Conservation (phyloP, 2,888 invertebrate species). For the Notodonta ziczac region DNA sequence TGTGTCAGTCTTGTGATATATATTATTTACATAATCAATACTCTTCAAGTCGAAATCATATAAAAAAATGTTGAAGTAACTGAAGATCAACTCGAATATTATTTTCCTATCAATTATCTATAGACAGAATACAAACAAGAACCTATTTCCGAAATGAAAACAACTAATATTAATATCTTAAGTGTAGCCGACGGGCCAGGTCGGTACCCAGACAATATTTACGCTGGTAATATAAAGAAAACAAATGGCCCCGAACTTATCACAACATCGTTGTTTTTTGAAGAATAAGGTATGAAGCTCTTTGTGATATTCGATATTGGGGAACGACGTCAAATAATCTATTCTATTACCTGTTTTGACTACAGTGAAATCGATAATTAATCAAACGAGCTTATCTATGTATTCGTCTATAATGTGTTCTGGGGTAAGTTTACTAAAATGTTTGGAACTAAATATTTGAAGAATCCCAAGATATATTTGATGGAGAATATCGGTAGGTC, state of each 20-base stretch:
- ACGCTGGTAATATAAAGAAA: constrained; percentile 34
- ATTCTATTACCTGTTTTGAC: not conserved
- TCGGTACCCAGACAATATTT: constrained; percentile 26
- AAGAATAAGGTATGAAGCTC: constrained; percentile 28
- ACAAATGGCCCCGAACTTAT: constrained; percentile 39
- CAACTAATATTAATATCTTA: constrained; percentile 1
- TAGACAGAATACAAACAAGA: constrained; percentile 19
- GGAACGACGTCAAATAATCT: constrained; percentile 9
- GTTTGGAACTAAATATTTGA: too few species aligned
- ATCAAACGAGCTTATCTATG: not conserved
- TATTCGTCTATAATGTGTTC: too few species aligned
- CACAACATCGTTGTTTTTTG: constrained; percentile 46
- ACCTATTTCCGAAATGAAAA: constrained; percentile 23
- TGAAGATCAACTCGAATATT: too few species aligned
- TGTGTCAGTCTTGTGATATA: too few species aligned
- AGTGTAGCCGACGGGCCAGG: constrained; percentile 21
- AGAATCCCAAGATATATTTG: too few species aligned
- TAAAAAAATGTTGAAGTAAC: too few species aligned
- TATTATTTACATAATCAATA: too few species aligned
- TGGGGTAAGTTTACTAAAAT: too few species aligned
- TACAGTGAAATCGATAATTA: not conserved
- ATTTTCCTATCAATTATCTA: not conserved
- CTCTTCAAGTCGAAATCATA: too few species aligned
- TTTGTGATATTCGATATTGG: constrained; percentile 22
- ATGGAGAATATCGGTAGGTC: too few species aligned